Evolutionary conservation across 1,140 invertebrate species (phyloP).

Genomic region (Solen grandis): DNA sequence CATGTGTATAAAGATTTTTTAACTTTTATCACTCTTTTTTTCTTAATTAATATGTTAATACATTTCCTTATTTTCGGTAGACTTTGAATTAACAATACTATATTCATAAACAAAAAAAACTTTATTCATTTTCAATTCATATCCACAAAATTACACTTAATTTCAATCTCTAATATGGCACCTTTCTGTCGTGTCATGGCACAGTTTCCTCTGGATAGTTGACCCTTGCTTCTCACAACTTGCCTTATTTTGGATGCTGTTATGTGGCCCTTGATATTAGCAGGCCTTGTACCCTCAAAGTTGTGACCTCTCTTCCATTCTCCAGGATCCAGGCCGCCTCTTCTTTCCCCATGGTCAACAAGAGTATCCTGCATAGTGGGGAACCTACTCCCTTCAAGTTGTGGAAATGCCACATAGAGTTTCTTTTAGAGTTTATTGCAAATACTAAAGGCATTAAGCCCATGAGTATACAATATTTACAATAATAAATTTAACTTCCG

Average conservation of each 20-base stretch:
- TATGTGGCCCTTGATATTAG: slow-evolving; percentile 12
- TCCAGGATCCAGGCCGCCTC: slow-evolving; percentile 11
- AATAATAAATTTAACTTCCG: no score
- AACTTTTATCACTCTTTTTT: no score
- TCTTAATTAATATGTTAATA: no score
- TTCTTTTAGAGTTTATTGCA: no score
- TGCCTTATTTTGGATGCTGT: slow-evolving; percentile 9
- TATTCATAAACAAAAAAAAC: not conserved
- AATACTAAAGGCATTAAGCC: no score
- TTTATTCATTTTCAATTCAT: not conserved
- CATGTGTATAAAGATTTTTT: no score
- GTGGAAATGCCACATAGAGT: no score
- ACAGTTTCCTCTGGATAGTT: slow-evolving; percentile 3
- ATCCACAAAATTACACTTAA: not conserved
- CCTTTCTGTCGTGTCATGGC: slow-evolving; percentile 9
- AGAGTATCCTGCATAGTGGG: slow-evolving; percentile 10
- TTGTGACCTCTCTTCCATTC: slow-evolving; percentile 14
- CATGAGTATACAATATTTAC: no score
- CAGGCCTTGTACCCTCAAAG: not conserved
- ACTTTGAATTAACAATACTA: no score
- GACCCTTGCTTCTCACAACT: slow-evolving; percentile 13
- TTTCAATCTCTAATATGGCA: slow-evolving; percentile 18
- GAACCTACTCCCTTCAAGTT: slow-evolving; percentile 12
- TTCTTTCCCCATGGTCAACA: slow-evolving; percentile 25
- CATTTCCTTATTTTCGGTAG: no score